Percentiles rank a stretch among this genome's conserved stretches.
phyloP scores from a whole-genome alignment of 2,888 invertebrate species.

The Phengaris arion region DNA sequence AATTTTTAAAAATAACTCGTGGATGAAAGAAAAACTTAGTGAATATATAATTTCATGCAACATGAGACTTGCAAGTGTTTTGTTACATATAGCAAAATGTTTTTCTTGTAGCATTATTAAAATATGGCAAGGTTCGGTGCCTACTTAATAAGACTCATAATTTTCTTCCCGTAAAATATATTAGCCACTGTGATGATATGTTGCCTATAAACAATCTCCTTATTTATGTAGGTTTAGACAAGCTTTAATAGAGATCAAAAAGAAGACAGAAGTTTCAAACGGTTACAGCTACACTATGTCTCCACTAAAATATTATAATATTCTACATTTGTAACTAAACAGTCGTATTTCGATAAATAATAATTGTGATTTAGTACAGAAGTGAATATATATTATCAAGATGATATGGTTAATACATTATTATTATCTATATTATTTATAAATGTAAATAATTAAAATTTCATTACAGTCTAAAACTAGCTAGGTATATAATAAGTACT shows the following conservation, averaged over 20 bases:
- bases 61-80: too few species aligned
- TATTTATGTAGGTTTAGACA: neutral
- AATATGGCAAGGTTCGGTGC: slow-evolving; percentile 24
- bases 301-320: slow-evolving; percentile 9
- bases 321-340: slow-evolving; percentile 10
- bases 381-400: neutral
- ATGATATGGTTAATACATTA: neutral
- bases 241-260: neutral
- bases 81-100: too few species aligned
- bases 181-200: slow-evolving; percentile 13
- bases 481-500: slow-evolving; percentile 5
- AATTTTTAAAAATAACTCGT: neutral
- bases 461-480: neutral
- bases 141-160: neutral
- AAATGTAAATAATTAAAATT: neutral
- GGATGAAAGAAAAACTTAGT: neutral
- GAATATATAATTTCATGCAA: too few species aligned
- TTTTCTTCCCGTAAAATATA: neutral
- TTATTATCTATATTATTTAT: neutral
- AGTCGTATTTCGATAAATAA: slow-evolving; percentile 13
- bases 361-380: neutral
- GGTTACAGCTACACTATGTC: neutral
- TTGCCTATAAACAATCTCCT: neutral
- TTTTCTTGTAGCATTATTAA: neutral
- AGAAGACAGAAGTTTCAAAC: neutral